phyloP scores from a whole-genome alignment of 2,797 vertebrate species.

The Anguilla obscura region DNA sequence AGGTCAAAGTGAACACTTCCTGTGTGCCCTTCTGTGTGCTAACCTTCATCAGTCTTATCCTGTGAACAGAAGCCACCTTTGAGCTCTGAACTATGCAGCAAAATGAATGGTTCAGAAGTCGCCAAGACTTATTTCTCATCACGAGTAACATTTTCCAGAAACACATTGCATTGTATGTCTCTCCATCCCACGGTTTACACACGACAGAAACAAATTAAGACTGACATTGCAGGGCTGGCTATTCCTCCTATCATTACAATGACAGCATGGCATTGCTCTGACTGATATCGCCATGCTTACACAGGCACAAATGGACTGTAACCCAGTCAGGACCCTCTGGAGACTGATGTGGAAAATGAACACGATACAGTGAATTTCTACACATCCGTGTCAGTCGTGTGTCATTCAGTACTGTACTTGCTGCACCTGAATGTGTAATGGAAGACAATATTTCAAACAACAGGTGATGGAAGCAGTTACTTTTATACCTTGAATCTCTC shows the following conservation, averaged over 20 bases:
- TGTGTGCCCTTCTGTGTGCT: conserved; percentile 33
- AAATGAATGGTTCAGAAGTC: not conserved
- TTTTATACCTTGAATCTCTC: not conserved
- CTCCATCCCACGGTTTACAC: not conserved
- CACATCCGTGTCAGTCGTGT: not conserved
- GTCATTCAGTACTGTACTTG: not conserved
- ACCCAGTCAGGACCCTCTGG: not conserved
- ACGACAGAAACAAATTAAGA: not conserved
- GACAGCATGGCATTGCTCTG: not conserved
- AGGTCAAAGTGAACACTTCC: conserved; percentile 64
- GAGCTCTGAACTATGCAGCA: not conserved
- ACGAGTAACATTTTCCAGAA: not conserved
- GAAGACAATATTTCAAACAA: not conserved
- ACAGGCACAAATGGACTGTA: not conserved
- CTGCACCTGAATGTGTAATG: not conserved
- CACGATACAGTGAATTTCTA: not conserved
- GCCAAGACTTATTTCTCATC: not conserved
- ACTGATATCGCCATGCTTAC: not conserved
- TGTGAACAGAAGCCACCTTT: not conserved
- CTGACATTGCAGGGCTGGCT: not conserved
- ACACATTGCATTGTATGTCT: not conserved
- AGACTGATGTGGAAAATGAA: not conserved
- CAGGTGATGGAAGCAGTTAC: not conserved
- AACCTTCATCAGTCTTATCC: not conserved
- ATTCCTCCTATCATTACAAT: not conserved